Conservation (phyloP, 2,113 vertebrate genomes). For the Urocitellus parryii region DNA sequence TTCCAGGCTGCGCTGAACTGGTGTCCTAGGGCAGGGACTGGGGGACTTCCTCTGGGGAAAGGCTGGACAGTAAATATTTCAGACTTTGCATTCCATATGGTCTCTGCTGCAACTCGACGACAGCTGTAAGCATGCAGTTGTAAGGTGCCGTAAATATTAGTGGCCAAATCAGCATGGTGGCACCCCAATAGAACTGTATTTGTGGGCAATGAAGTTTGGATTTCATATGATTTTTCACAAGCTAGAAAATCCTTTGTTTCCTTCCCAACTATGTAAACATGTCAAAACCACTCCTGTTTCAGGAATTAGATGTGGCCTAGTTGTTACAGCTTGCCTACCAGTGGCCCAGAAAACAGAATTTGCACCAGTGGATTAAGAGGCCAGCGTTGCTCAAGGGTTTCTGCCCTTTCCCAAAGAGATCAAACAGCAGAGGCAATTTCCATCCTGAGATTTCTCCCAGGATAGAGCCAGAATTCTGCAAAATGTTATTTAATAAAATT, state of each 20-base stretch:
- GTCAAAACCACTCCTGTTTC: neutral
- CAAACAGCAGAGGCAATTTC: neutral
- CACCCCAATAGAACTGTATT: neutral
- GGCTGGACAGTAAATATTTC: neutral
- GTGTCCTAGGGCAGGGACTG: neutral
- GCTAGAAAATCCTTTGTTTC: neutral
- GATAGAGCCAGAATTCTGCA: neutral
- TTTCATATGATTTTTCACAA: neutral
- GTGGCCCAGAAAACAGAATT: neutral
- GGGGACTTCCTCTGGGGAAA: neutral
- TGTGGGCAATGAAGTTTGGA: neutral
- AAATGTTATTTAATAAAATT: conserved; percentile 34
- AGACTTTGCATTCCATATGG: neutral
- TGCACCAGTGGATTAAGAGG: neutral
- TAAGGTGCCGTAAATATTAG: neutral
- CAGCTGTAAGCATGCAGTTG: neutral
- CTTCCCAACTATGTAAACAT: neutral
- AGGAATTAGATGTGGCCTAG: neutral
- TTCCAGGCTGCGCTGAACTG: neutral
- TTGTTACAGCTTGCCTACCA: neutral
- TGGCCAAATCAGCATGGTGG: neutral
- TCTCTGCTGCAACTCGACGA: neutral
- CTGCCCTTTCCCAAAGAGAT: neutral
- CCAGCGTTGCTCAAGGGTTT: neutral
- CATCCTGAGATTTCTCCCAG: neutral